Base-by-base conservation (phyloP, 37 sponge, comb jelly and placozoan genomes). In the Ianthella basta region DNA sequence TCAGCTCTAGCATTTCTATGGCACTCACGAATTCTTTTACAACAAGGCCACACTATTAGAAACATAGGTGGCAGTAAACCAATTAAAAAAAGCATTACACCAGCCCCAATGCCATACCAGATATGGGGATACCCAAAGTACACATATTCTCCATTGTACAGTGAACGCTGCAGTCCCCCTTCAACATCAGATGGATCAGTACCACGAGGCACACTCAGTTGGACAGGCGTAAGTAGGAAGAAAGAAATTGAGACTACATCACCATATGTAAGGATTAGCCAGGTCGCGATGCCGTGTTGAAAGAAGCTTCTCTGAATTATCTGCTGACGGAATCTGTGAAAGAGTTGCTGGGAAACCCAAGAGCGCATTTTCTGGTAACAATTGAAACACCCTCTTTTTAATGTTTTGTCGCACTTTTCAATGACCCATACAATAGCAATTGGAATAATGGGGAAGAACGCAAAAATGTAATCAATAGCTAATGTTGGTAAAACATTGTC, bases 391-490 rank as follows among this genome's bases (percentile, higher is more conserved):
- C 27, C 10, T n/a, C 6, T 1, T 18, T 6, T n/a, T 6, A 27
- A 27, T 18, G 29, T 20, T 16, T 64, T 24, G n/a, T 30, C 4
- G 70, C 70, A 69, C 1, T 30, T n/a, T 3, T 15, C 70, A 18
- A 69, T 1, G 34, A 69, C 12, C 34, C 32, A n/a, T 34, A 69
- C 70, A 30, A 69, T 5, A 30, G 27, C 19, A 32, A 69, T 69
- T 4, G 55, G 59, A 24, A 80, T 5, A 56, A 80, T 56, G 0
- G 89, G 89, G 66, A 86, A 92, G 60, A 88, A 29, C n/a, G 92
- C 92, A 37, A 67, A 27, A 30, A 92, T 2, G 53, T 88, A 88
- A 20, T 82, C 67, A 79, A 81, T 23, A 20, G 84, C 39, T 1
- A 80, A 40, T 19, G 83, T 20, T 16, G 55, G 44, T 18, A 89